A percentile compares a stretch with the other conserved stretches of the same genome.
These are phyloP conservation scores for Anguilla japonica DNA, from an alignment of 2,113 vertebrate genomes.

Conservation along the genomic window DNA sequence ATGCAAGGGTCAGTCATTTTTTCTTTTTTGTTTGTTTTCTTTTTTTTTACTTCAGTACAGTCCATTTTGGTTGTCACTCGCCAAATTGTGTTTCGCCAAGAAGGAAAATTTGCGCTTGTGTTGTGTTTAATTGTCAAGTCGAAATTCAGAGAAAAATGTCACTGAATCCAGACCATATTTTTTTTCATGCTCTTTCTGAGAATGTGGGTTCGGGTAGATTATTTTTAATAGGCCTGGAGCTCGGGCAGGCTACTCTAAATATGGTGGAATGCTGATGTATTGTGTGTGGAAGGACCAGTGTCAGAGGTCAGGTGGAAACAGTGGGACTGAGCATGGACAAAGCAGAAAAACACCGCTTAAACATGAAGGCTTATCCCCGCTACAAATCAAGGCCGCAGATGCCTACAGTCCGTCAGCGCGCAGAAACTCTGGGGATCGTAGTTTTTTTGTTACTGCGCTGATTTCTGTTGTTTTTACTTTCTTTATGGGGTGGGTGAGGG, in stretches of 20 bases:
- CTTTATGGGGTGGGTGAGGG: slow-evolving; percentile 52
- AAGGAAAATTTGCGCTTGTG: no score
- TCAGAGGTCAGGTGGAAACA: neutral
- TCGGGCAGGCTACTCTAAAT: neutral
- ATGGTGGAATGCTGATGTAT: neutral
- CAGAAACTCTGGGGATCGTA: slow-evolving; percentile 58
- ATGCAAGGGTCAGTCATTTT: neutral
- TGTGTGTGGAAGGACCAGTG: neutral
- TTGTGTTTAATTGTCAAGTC: no score
- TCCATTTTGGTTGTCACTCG: neutral
- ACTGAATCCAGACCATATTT: neutral
- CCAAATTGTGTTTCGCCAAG: no score
- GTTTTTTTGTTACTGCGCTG: slow-evolving; percentile 65
- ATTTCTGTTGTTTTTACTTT: slow-evolving; percentile 57
- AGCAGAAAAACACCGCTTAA: neutral
- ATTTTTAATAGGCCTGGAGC: neutral
- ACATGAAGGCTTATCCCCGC: neutral
- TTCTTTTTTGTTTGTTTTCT: neutral
- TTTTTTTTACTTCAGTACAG: neutral
- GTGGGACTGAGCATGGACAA: neutral
- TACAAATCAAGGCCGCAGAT: neutral
- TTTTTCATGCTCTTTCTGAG: neutral
- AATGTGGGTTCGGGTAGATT: neutral
- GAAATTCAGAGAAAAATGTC: neutral
- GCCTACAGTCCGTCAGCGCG: neutral